Base-by-base conservation (phyloP, 1,140 invertebrate genomes). In the Fopius arisanus region DNA sequence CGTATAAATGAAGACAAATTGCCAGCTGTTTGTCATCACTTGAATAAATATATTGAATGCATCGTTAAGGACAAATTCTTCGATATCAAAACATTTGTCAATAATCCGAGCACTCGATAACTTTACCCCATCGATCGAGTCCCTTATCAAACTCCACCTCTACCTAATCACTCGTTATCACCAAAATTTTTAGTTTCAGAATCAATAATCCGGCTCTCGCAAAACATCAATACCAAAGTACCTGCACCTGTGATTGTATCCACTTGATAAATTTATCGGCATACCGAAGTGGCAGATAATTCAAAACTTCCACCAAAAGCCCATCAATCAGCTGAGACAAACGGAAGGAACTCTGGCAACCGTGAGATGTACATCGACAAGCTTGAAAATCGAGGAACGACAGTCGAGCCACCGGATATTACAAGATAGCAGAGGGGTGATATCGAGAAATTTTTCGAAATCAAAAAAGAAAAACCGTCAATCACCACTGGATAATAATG, bases 331-430 rank as follows among this genome's bases (percentile, higher is more conserved):
- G 62, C 1, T n/a, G 14, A 31, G 23, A n/a, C 16, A 43, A 31
- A 31, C 31, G 16, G 40, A 65, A 65, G 59, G 51, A 75, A 80
- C 78, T 83, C 80, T 84, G 81, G 83, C 84, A 74, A 78, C 76
- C 72, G 74, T 81, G 80, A 80, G 67, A 87, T 87, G 86, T 79
- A 69, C 21, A 73, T 72, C 78, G 74, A 67, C 63, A 82, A 81
- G 70, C 83, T 75, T 78, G 74, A 78, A 75, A 62, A 67, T 68
- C 72, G 41, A 80, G 31, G 70, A 75, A 79, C 78, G 77, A 77
- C 78, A 51, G 83, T 80, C 78, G 67, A 80, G 59, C 84, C 83
- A 68, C 84, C 84, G 59, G 83, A 86, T 62, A 82, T 86, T 67
- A 73, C 68, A 16, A 86, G 83, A 82, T 86, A 86, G 78, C 80